Conservation (phyloP, 2,888 invertebrate genomes). For the Ophioninae sp. region DNA sequence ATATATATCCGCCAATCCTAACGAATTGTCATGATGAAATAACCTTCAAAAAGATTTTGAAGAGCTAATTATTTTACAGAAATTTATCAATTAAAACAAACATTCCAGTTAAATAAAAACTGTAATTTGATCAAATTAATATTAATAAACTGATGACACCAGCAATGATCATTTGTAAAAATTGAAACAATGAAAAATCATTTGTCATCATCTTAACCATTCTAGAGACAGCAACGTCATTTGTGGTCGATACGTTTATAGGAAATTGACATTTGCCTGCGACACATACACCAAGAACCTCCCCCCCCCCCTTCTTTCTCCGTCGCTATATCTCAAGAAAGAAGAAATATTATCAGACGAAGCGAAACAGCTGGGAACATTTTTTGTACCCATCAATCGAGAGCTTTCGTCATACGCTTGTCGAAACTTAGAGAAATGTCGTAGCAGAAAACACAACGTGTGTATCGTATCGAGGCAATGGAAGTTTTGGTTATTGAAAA, state of each 20-base stretch:
- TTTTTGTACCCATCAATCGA: not conserved
- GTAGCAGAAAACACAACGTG: not conserved
- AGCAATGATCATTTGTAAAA: too few species aligned
- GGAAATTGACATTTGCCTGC: not conserved
- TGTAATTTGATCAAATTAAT: not conserved
- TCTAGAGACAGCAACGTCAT: not conserved
- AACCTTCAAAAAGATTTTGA: not conserved
- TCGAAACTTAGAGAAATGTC: conserved; percentile 4
- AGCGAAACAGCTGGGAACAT: conserved; percentile 39
- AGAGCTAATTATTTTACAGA: not conserved
- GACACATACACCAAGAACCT: not conserved
- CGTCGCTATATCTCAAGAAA: conserved; percentile 40
- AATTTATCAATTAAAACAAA: not conserved
- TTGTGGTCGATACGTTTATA: not conserved
- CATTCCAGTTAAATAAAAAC: not conserved
- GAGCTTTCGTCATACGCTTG: conserved; percentile 8
- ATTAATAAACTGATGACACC: too few species aligned
- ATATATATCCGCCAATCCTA: not conserved
- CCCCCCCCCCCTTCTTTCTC: not conserved
- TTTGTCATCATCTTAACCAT: too few species aligned
- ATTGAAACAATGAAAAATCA: too few species aligned
- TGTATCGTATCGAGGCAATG: not conserved
- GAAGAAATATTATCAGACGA: conserved; percentile 47
- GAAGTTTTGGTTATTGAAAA: not conserved
- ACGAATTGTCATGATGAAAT: not conserved